Percentiles rank a stretch among this genome's conserved stretches.
These are phyloP conservation scores for Euleptes europaea DNA, from an alignment of 2,113 vertebrate genomes.

Conservation along the genomic window DNA sequence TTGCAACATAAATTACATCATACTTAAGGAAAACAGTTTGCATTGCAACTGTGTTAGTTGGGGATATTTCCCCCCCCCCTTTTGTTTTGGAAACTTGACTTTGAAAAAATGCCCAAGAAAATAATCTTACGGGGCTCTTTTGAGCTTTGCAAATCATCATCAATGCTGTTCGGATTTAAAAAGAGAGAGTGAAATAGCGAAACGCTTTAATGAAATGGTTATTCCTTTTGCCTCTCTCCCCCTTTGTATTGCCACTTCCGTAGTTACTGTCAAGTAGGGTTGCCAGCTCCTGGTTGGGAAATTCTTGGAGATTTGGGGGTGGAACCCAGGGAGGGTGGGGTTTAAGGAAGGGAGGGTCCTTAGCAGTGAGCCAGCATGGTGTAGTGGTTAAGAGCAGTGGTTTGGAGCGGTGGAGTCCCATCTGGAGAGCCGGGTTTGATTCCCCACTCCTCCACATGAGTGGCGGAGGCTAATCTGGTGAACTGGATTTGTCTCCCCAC, in stretches of 20 bases:
- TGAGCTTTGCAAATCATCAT: constrained; percentile 71
- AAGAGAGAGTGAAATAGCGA: constrained; percentile 40
- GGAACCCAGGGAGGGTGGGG: too few species aligned
- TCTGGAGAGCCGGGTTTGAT: too few species aligned
- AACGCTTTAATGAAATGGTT: constrained; percentile 74
- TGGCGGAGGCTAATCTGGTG: too few species aligned
- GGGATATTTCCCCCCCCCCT: constrained; percentile 57
- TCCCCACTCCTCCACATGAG: too few species aligned
- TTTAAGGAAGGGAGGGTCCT: too few species aligned
- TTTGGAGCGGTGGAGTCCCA: too few species aligned
- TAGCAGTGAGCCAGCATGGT: too few species aligned
- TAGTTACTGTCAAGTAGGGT: too few species aligned
- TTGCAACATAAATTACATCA: constrained; percentile 80
- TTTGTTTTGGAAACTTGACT: constrained; percentile 71
- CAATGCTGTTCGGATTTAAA: constrained; percentile 77
- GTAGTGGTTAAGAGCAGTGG: too few species aligned
- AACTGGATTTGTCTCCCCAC: too few species aligned
- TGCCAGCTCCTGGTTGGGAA: too few species aligned
- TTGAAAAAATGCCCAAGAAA: constrained; percentile 59
- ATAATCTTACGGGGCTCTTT: constrained; percentile 67
- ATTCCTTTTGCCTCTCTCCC: not conserved
- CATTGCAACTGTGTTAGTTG: constrained; percentile 35
- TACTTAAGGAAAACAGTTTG: constrained; percentile 76
- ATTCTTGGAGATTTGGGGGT: too few species aligned
- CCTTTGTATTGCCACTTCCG: not conserved